Percentiles rank a stretch among this genome's conserved stretches.
These are phyloP conservation scores for Podargus strigoides DNA, from an alignment of 2,797 vertebrate genomes.

Conservation along the genomic window DNA sequence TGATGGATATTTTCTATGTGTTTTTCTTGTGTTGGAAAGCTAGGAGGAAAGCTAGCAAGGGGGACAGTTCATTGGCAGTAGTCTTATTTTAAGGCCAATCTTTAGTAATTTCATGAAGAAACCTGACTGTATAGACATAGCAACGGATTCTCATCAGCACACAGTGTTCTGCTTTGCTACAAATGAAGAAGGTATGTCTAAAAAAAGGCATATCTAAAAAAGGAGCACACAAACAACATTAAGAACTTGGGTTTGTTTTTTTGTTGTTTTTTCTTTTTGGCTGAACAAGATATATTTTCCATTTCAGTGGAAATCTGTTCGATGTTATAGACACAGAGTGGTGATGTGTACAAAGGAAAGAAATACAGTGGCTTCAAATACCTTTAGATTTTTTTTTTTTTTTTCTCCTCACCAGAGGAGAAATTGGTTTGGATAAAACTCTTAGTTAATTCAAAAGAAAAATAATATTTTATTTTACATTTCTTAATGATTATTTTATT, in stretches of 20 bases:
- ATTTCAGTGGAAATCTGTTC: background rate
- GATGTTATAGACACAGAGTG: background rate
- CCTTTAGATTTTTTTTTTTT: background rate
- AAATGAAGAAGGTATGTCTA: background rate
- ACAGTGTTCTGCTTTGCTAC: background rate
- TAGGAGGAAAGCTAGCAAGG: background rate
- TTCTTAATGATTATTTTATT: background rate
- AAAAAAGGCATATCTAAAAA: background rate
- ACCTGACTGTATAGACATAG: background rate
- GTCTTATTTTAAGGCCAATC: background rate
- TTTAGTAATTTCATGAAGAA: background rate
- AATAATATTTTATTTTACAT: background rate
- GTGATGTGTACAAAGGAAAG: background rate
- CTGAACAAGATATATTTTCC: background rate
- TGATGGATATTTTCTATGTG: background rate
- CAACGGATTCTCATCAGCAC: background rate
- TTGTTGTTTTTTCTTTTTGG: no score
- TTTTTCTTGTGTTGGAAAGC: background rate
- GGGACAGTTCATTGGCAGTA: background rate
- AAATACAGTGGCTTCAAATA: background rate
- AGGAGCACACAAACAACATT: background rate
- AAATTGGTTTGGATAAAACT: background rate
- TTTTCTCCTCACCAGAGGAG: no score
- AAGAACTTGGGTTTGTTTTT: background rate
- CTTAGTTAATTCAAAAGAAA: background rate